Conservation (phyloP, 1,140 invertebrate genomes). For the Phymastichus coffea region DNA sequence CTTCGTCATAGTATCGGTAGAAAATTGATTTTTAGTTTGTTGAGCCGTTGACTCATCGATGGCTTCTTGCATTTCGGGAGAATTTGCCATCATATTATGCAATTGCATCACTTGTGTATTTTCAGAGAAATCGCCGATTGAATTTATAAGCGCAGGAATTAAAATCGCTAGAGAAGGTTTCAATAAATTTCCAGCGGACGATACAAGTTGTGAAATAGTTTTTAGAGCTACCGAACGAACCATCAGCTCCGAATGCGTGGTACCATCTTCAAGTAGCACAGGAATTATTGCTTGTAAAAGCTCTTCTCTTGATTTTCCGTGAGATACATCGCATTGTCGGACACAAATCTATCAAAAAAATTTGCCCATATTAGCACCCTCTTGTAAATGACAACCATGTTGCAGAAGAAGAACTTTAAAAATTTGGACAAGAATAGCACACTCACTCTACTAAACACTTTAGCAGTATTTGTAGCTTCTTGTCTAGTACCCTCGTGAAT, state of each 20-base stretch:
- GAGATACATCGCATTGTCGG: constrained; percentile 70
- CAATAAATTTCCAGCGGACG: constrained; percentile 73
- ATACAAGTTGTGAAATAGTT: constrained; percentile 81
- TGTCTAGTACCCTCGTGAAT: constrained; percentile 86
- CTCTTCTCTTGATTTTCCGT: constrained; percentile 77
- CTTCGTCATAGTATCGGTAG: constrained; percentile 84
- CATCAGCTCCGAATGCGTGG: constrained; percentile 74
- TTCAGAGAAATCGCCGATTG: constrained; percentile 84
- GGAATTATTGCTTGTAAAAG: constrained; percentile 78
- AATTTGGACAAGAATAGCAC: background rate
- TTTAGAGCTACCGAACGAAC: constrained; percentile 80
- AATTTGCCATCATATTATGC: constrained; percentile 70
- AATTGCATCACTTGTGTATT: constrained; percentile 76
- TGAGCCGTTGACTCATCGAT: constrained; percentile 76
- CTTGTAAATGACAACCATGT: background rate
- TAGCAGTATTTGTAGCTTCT: constrained; percentile 75
- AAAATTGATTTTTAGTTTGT: constrained; percentile 79
- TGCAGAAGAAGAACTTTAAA: constrained; percentile 6
- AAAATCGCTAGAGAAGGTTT: constrained; percentile 78
- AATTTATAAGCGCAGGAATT: constrained; percentile 80
- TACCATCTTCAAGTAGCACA: constrained; percentile 75
- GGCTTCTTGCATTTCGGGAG: constrained; percentile 67
- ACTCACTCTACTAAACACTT: constrained; percentile 75
- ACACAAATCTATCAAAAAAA: constrained; percentile 67
- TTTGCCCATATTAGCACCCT: constrained; percentile 6